phyloP scores from a whole-genome alignment of 2,797 vertebrate species.

The Anguilla marmorata region DNA sequence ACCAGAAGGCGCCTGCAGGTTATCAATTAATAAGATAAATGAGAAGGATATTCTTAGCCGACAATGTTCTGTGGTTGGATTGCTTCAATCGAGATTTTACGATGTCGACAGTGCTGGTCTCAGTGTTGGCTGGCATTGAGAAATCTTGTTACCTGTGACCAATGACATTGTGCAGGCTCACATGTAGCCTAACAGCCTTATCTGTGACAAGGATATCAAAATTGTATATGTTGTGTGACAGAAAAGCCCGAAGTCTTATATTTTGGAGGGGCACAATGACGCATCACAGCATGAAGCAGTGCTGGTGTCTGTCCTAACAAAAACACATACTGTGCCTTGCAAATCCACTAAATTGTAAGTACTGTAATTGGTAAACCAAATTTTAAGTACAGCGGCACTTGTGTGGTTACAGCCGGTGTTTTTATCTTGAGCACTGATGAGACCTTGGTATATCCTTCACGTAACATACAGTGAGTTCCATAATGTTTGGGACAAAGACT shows the following conservation, averaged over 20 bases:
- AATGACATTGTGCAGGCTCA: neutral
- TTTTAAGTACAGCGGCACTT: neutral
- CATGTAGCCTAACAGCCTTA: neutral
- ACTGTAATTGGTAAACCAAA: neutral
- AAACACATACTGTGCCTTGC: neutral
- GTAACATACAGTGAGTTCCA: too few relatives aligned
- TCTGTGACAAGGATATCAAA: neutral
- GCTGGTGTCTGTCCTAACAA: neutral
- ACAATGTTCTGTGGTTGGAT: neutral
- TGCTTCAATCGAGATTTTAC: constrained; percentile 18
- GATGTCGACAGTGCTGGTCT: constrained; percentile 1
- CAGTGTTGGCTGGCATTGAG: too few relatives aligned
- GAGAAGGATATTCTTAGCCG: constrained; percentile 16
- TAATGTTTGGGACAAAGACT: too few relatives aligned
- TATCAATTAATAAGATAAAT: constrained; percentile 26
- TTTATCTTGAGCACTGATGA: neutral
- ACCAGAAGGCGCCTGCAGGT: neutral
- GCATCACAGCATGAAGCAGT: neutral
- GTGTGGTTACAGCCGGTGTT: neutral
- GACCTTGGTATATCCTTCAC: too few relatives aligned
- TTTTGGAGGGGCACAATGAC: neutral
- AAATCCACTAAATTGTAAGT: neutral
- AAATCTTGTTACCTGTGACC: too few relatives aligned
- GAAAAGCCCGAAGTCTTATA: neutral
- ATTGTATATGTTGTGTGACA: neutral